Evolutionary conservation across 2,113 vertebrate species (phyloP).

Genomic region (Campylomormyrus numenius): DNA sequence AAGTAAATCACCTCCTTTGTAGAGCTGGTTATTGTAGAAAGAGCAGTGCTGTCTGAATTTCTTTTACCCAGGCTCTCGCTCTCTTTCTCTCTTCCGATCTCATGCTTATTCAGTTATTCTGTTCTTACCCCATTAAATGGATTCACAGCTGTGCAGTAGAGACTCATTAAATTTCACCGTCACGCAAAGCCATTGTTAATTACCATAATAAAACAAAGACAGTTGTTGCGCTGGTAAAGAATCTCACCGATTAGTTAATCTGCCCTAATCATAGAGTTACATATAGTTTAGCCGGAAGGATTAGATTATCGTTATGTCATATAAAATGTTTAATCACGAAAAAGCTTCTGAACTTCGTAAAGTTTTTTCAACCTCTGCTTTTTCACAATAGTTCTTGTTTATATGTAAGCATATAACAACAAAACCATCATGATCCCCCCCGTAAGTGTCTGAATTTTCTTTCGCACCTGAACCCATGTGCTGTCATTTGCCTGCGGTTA

Average conservation of each 20-base stretch:
- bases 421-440: neutral
- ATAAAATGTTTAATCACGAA: neutral
- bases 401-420: neutral
- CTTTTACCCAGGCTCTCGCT: conserved; percentile 1
- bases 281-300: neutral
- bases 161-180: conserved; percentile 12
- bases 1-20: conserved; percentile 17
- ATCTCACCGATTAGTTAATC: neutral
- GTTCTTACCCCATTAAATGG: conserved; percentile 1
- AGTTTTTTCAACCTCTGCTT: neutral
- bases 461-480: neutral
- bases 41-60: neutral
- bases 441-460: neutral
- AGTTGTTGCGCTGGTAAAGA: neutral
- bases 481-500: neutral
- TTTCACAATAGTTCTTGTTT: neutral
- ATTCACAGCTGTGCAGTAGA: conserved; percentile 17
- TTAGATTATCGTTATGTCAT: neutral
- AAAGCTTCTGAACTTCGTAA: neutral
- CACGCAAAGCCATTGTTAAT: conserved; percentile 19
- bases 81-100: neutral
- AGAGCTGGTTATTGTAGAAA: conserved; percentile 12
- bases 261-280: neutral
- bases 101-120: neutral
- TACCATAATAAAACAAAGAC: conserved; percentile 6